A percentile compares a stretch with the other conserved stretches of the same genome.
Evolutionary conservation across 2,888 invertebrate species (phyloP).

Genomic region (Argyresthia albistria): DNA sequence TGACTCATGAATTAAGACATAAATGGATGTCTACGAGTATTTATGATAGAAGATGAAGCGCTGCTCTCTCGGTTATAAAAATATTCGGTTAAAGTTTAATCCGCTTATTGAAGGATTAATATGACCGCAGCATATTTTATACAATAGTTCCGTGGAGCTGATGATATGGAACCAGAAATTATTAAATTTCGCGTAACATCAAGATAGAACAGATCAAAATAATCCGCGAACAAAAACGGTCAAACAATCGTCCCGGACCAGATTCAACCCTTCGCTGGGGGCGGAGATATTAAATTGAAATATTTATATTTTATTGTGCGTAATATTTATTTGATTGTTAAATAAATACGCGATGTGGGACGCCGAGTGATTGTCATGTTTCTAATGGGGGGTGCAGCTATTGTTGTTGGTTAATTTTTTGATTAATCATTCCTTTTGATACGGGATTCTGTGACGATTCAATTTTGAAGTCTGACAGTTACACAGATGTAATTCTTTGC

Average conservation of each 20-base stretch:
- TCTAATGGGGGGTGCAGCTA: conserved; percentile 51
- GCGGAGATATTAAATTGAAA: conserved; percentile 67
- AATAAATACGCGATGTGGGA: conserved; percentile 68
- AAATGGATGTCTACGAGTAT: no score
- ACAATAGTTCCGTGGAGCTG: not conserved
- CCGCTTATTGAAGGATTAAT: no score
- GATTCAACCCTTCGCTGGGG: conserved; percentile 57
- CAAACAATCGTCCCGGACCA: conserved; percentile 29
- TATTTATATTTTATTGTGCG: conserved; percentile 68
- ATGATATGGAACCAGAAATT: conserved; percentile 37
- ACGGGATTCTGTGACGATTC: conserved; percentile 49
- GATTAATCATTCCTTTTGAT: conserved; percentile 61
- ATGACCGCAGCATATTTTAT: not conserved
- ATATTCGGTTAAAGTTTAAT: no score
- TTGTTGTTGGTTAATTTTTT: conserved; percentile 71
- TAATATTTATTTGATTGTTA: conserved; percentile 73
- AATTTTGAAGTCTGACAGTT: conserved; percentile 18
- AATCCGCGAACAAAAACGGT: conserved; percentile 47
- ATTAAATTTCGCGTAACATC: conserved; percentile 65
- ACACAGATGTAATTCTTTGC: conserved; percentile 1
- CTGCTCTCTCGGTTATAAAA: no score
- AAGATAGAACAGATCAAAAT: conserved; percentile 36
- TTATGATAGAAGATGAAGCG: no score
- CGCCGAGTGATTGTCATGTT: conserved; percentile 54
- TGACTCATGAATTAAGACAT: no score